Base-by-base conservation (phyloP, 64 coral and sea anemone genomes). In the Actinia tenebrosa region DNA sequence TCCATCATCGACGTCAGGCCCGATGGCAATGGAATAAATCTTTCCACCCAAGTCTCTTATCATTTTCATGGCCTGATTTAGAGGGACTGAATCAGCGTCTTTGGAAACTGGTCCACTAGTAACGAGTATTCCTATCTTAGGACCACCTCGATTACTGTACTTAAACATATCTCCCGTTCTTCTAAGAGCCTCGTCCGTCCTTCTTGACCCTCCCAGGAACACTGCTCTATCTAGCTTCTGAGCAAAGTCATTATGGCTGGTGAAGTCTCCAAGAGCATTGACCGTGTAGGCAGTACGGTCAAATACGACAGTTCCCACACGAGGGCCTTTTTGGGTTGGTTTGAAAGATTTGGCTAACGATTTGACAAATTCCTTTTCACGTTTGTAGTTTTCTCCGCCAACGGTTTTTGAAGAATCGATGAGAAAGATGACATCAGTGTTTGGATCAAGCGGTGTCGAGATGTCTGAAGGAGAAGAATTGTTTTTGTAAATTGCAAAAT, bases 21-120 rank as follows among this genome's bases (percentile, higher is more conserved):
- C 92, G 25, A 94, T 56, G 20, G 92, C 43, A 83, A 94, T 16
- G 14, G 88, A 53, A 61, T 94, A 91, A 60, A 83, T 79, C 44
- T 90, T 81, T 3, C 85, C 92, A 3, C 92, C 92, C 71, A 83
- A 64, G 17, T 64, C 86, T 77, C 85, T 64, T 52, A 94, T 81
- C 56, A 37, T 71, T 86, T 87, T 53, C 9, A 86, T 84, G 4
- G 89, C 92, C 78, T 60, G 23, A 55, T 53, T 45, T 15, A 94
- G 44, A 13, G 92, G 59, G 25, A 78, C 84, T 16, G 80, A 64
- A 56, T 87, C 88, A 7, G 77, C 62, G 17, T 78, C 86, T 59
- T 43, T 30, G 61, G 15, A 20, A 18, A 62, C 63, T 4, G 79
- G 80, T 8, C 84, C 84, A 60, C 84, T 68, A 15, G 71, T 62